phyloP scores from a whole-genome alignment of 2,888 invertebrate genomes.

The Scaeva pyrastri region DNA sequence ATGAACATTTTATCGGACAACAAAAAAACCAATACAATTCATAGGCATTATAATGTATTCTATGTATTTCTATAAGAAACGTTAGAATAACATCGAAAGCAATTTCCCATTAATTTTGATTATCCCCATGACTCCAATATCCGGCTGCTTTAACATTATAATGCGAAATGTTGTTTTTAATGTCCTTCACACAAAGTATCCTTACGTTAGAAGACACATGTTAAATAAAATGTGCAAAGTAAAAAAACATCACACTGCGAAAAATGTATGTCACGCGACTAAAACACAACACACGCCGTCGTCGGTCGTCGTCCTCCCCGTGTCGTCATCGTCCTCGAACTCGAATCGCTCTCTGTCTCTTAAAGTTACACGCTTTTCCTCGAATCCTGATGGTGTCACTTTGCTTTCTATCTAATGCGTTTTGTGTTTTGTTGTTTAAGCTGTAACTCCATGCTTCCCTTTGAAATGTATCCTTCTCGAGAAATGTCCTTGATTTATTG shows the following conservation, averaged over 20 bases:
- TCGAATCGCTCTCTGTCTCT: constrained; percentile 50
- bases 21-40: background rate
- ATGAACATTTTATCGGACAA: background rate
- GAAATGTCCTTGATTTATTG: constrained; percentile 39
- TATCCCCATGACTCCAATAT: constrained; percentile 54
- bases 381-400: constrained; percentile 15
- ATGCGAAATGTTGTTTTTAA: background rate
- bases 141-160: constrained; percentile 30
- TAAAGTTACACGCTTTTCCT: constrained; percentile 37
- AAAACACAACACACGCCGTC: constrained; percentile 30
- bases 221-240: constrained; percentile 1
- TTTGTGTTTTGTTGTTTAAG: constrained; percentile 9
- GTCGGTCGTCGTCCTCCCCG: too few relatives aligned
- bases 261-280: constrained; percentile 24
- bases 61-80: background rate
- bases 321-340: too few relatives aligned
- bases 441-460: background rate
- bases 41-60: background rate
- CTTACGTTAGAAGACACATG: constrained; percentile 24
- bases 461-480: constrained; percentile 15
- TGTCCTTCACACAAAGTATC: constrained; percentile 18
- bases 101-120: constrained; percentile 59
- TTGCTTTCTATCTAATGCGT: background rate
- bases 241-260: background rate
- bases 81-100: constrained; percentile 35